A percentile compares a stretch with the other conserved stretches of the same genome.
These are phyloP conservation scores for Micrasema minimum DNA, from an alignment of 1,140 invertebrate genomes.

Conservation along the genomic window DNA sequence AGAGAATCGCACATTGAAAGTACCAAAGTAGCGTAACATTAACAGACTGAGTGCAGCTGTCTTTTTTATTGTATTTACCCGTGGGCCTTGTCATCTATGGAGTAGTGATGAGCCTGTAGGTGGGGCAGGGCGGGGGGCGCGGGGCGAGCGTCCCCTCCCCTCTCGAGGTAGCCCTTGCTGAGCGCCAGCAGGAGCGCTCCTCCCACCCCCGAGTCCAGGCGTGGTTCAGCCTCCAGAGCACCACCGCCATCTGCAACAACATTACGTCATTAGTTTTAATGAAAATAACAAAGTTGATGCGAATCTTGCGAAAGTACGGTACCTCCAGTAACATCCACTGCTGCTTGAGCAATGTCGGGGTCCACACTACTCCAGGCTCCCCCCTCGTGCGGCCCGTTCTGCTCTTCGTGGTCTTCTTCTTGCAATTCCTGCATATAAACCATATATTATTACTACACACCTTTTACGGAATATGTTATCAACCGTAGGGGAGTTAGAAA, in stretches of 20 bases:
- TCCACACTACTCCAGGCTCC: conserved; percentile 63
- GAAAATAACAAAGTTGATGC: too few species aligned
- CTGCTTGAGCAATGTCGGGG: conserved; percentile 57
- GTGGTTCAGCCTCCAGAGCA: conserved; percentile 90
- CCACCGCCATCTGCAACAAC: conserved; percentile 45
- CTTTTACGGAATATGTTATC: too few species aligned
- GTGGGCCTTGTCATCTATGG: conserved; percentile 95
- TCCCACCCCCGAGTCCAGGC: conserved; percentile 90
- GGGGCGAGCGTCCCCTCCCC: conserved; percentile 77
- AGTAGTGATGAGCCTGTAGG: conserved; percentile 92
- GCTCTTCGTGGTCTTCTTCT: conserved; percentile 50
- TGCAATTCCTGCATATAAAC: conserved; percentile 44
- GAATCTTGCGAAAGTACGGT: too few species aligned
- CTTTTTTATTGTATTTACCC: conserved; percentile 72
- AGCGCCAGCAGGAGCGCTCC: conserved; percentile 92
- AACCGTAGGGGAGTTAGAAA: conserved; percentile 15
- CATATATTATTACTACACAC: conserved; percentile 37
- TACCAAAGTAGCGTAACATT: not conserved
- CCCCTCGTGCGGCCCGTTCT: conserved; percentile 48
- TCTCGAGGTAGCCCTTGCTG: conserved; percentile 95
- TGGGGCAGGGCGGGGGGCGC: conserved; percentile 66
- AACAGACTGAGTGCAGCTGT: too few species aligned
- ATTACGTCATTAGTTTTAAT: not conserved
- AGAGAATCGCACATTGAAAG: conserved; percentile 14
- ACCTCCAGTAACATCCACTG: conserved; percentile 57